Evolutionary conservation across 2,113 vertebrate species (phyloP).

Genomic region (Lagenorhynchus albirostris): DNA sequence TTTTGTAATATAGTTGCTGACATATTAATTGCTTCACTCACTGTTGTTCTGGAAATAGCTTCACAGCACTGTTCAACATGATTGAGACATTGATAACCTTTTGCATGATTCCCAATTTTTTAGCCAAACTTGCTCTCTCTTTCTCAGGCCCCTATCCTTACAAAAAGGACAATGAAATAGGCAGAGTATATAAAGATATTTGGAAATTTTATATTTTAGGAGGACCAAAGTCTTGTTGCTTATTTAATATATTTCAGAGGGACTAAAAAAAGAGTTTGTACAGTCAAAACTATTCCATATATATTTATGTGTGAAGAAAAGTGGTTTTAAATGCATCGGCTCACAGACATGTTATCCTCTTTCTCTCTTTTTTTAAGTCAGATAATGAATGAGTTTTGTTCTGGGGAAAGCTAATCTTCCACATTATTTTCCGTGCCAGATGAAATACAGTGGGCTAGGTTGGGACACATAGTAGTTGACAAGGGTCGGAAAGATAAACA

Average conservation of each 20-base stretch:
- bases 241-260: neutral
- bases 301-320: neutral
- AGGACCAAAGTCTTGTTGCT: constrained; percentile 13
- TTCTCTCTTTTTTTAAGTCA: neutral
- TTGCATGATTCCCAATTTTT: constrained; percentile 51
- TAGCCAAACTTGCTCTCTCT: neutral
- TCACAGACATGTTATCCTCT: neutral
- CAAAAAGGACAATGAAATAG: neutral
- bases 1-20: constrained; percentile 66
- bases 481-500: neutral
- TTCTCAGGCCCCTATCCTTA: neutral
- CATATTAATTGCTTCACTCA: constrained; percentile 69
- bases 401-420: neutral
- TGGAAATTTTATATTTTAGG: constrained; percentile 10
- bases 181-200: neutral
- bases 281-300: neutral
- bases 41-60: constrained; percentile 72
- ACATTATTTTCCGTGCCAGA: neutral
- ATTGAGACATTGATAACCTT: constrained; percentile 63
- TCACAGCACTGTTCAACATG: constrained; percentile 21
- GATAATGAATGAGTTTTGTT: neutral
- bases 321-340: neutral
- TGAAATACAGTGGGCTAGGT: neutral
- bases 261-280: neutral
- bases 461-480: neutral